phyloP scores from a whole-genome alignment of 2,797 vertebrate genomes.

The Sparus aurata region DNA sequence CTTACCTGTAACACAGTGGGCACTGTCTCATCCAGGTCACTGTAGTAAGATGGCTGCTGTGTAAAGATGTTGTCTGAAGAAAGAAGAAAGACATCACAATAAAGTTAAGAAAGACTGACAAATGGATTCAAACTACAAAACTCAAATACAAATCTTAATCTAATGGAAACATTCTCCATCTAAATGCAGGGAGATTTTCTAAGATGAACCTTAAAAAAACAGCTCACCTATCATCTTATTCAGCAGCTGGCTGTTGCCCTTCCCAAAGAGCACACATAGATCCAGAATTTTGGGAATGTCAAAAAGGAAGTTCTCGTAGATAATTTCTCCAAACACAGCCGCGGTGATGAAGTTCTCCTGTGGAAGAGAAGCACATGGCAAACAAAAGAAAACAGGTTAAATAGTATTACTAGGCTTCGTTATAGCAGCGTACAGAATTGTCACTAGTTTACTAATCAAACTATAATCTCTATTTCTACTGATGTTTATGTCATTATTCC shows the following conservation, averaged over 20 bases:
- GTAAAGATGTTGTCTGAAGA: constrained; percentile 93
- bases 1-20: constrained; percentile 93
- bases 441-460: neutral
- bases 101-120: neutral
- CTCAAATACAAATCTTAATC: neutral
- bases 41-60: constrained; percentile 94
- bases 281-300: constrained; percentile 99
- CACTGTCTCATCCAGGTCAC: constrained; percentile 91
- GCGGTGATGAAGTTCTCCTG: constrained; percentile 96
- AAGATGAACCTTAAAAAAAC: too few species aligned
- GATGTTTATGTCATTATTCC: neutral
- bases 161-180: neutral
- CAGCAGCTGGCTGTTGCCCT: constrained; percentile 92
- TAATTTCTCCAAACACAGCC: constrained; percentile 93
- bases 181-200: neutral
- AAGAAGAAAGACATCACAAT: neutral
- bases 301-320: constrained; percentile 97
- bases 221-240: constrained; percentile 95
- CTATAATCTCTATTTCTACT: neutral
- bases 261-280: constrained; percentile 96
- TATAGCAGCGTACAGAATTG: neutral
- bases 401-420: neutral
- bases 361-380: neutral
- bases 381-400: neutral
- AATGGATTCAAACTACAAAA: neutral